Conservation (phyloP, 92 coral and sea anemone species). For the Umimayanthus chanpuru region DNA sequence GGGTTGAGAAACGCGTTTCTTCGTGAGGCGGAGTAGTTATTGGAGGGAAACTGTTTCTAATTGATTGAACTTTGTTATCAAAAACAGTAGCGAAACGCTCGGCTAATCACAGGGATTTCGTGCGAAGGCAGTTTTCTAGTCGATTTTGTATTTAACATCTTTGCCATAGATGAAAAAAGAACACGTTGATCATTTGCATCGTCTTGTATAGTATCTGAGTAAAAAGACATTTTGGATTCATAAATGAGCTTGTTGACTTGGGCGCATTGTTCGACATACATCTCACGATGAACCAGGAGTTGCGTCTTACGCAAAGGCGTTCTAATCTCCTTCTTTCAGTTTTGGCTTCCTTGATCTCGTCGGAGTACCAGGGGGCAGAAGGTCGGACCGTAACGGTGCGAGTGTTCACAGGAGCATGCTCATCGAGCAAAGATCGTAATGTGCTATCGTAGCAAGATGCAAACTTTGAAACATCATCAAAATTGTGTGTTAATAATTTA, state of each 20-base stretch:
- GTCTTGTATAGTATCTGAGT: slow-evolving; percentile 20
- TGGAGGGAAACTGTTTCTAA: not conserved
- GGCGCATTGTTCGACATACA: slow-evolving; percentile 38
- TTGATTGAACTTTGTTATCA: slow-evolving; percentile 6
- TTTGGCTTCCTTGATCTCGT: slow-evolving; percentile 33
- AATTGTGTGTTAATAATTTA: slow-evolving; percentile 6
- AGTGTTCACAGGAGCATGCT: slow-evolving; percentile 39
- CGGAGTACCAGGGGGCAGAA: slow-evolving; percentile 45
- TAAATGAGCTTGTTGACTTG: slow-evolving; percentile 8
- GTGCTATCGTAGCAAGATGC: slow-evolving; percentile 18
- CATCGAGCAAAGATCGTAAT: slow-evolving; percentile 20
- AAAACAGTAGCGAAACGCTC: slow-evolving; percentile 16
- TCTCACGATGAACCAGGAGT: slow-evolving; percentile 25
- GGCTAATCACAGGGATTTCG: slow-evolving; percentile 3
- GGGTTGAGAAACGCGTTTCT: not conserved
- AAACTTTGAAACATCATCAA: slow-evolving; percentile 22
- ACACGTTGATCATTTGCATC: slow-evolving; percentile 23
- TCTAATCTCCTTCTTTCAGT: slow-evolving; percentile 28
- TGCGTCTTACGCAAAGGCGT: slow-evolving; percentile 23
- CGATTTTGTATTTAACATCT: slow-evolving; percentile 20
- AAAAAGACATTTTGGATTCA: slow-evolving; percentile 29
- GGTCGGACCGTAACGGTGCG: slow-evolving; percentile 32
- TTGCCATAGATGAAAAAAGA: slow-evolving; percentile 7
- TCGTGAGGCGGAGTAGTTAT: not conserved
- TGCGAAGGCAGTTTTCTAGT: slow-evolving; percentile 5